A percentile compares a stretch with the other conserved stretches of the same genome.
These are phyloP conservation scores for Platichthys stellatus DNA, from an alignment of 2,113 vertebrate genomes.

Conservation along the genomic window DNA sequence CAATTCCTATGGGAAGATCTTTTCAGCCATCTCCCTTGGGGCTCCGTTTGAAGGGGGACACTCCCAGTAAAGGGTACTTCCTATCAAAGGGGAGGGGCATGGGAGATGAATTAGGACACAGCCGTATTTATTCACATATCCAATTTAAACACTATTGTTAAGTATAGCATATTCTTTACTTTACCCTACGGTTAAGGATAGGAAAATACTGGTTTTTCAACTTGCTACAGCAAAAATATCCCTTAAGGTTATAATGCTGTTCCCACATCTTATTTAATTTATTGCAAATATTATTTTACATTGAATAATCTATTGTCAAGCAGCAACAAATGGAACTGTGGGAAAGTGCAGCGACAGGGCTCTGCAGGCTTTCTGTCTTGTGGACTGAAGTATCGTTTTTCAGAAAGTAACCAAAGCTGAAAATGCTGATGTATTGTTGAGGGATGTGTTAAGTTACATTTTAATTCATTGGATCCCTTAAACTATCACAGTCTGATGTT, in stretches of 20 bases:
- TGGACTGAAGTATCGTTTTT: background rate
- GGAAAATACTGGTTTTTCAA: constrained; percentile 10
- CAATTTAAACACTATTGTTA: background rate
- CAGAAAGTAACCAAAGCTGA: background rate
- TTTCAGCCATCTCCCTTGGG: too few species aligned
- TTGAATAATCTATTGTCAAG: background rate
- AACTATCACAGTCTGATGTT: constrained; percentile 2
- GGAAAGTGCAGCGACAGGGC: too few species aligned
- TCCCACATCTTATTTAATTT: constrained; percentile 13
- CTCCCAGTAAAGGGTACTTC: too few species aligned
- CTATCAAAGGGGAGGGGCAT: too few species aligned
- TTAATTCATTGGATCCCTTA: background rate
- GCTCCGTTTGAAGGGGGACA: too few species aligned
- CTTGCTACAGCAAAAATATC: background rate
- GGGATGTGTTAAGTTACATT: background rate
- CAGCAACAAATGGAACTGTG: too few species aligned
- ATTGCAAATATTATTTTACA: constrained; percentile 9
- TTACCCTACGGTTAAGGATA: constrained; percentile 5
- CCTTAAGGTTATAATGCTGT: background rate
- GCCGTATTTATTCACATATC: background rate
- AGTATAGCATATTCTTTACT: background rate
- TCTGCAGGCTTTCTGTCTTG: too few species aligned
- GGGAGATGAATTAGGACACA: too few species aligned
- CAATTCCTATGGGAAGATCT: too few species aligned
- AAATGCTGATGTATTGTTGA: background rate